phyloP scores from a whole-genome alignment of 2,113 vertebrate genomes.

The Tragelaphus buxtoni region DNA sequence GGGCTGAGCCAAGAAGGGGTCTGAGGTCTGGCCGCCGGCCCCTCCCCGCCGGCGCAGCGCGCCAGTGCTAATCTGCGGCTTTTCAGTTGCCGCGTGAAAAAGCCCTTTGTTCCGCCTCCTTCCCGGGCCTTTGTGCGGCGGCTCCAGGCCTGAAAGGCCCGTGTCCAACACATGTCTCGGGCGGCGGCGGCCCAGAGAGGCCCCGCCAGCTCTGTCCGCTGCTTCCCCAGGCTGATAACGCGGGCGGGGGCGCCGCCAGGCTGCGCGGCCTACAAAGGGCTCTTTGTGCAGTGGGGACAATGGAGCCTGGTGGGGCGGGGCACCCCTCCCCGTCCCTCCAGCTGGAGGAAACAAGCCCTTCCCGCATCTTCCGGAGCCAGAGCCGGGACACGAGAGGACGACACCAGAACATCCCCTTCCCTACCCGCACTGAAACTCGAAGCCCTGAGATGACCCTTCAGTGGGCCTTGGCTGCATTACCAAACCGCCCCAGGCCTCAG shows the following conservation, averaged over 20 bases:
- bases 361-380: background rate
- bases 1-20: background rate
- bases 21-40: background rate
- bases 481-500: background rate
- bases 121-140: constrained; percentile 74
- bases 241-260: constrained; percentile 53
- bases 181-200: constrained; percentile 68
- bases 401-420: background rate
- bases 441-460: background rate
- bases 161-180: constrained; percentile 80
- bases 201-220: constrained; percentile 66
- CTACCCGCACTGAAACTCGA: background rate
- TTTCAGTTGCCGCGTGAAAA: constrained; percentile 77
- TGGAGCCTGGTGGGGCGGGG: background rate
- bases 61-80: constrained; percentile 72
- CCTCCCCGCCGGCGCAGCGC: constrained; percentile 18
- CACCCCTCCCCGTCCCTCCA: background rate
- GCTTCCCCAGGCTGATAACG: constrained; percentile 77
- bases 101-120: constrained; percentile 79
- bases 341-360: background rate
- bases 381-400: background rate
- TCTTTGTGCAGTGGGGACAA: constrained; percentile 41
- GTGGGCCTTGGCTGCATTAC: background rate
- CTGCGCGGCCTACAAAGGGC: constrained; percentile 37
- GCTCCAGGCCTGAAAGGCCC: constrained; percentile 77